Conservation (phyloP, 2,113 vertebrate genomes). For the Hippolais icterina region DNA sequence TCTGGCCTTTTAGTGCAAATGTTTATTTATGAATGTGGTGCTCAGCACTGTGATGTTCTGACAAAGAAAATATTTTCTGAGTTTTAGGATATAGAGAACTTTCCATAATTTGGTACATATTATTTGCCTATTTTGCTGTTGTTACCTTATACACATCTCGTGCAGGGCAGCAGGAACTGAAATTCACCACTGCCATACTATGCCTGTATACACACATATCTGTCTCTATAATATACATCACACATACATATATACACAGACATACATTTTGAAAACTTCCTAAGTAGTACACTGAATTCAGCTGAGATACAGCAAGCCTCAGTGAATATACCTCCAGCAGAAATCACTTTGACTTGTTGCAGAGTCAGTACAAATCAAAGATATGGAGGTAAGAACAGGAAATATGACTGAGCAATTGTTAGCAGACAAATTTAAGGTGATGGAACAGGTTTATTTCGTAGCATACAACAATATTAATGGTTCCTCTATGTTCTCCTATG, state of each 20-base stretch:
- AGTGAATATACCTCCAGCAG: neutral
- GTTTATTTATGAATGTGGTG: neutral
- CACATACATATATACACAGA: neutral
- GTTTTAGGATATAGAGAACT: neutral
- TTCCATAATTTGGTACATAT: neutral
- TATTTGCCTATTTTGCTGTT: neutral
- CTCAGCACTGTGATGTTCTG: neutral
- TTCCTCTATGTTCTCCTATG: neutral
- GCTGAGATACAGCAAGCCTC: neutral
- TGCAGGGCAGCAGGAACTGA: neutral
- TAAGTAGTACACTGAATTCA: slow-evolving; percentile 32
- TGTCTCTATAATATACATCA: neutral
- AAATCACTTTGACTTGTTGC: neutral
- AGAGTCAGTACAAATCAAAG: slow-evolving; percentile 37
- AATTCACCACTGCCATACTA: neutral
- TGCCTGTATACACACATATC: neutral
- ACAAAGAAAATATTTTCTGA: neutral
- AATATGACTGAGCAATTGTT: slow-evolving; percentile 1
- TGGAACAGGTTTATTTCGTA: neutral
- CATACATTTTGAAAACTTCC: neutral
- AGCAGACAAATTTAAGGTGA: neutral
- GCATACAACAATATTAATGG: neutral
- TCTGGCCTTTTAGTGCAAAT: neutral
- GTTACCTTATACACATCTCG: neutral
- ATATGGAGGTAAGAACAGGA: neutral